Evolutionary conservation across 2,888 invertebrate species (phyloP).

Genomic region (Callyntrura sp.): DNA sequence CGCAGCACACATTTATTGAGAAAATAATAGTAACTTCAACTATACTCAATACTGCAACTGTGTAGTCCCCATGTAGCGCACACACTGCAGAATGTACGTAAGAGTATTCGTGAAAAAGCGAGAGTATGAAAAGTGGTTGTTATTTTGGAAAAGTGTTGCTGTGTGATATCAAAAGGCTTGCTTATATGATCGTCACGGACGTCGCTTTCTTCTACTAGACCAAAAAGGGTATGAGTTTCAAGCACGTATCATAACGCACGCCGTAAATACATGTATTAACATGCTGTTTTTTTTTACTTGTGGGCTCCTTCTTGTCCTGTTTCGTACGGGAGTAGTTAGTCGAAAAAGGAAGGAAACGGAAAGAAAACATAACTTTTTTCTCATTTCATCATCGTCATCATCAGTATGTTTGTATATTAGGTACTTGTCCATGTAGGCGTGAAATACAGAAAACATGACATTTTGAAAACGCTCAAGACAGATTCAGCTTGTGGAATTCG

Average conservation of each 20-base stretch:
- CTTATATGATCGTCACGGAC: conserved; percentile 7
- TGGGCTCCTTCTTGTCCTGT: conserved; percentile 13
- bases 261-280: conserved; percentile 61
- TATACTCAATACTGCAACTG: conserved; percentile 11
- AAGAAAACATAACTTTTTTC: conserved; percentile 62
- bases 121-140: not conserved
- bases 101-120: not conserved
- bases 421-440: not conserved
- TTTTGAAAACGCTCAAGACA: too few relatives aligned
- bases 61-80: not conserved
- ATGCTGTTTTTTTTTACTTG: conserved; percentile 49
- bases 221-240: conserved; percentile 13
- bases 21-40: not conserved
- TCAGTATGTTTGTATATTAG: not conserved
- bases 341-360: conserved; percentile 61
- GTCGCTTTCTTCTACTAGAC: conserved; percentile 26
- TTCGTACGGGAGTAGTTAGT: not conserved
- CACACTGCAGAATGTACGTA: not conserved
- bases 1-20: not conserved
- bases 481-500: too few relatives aligned
- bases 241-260: conserved; percentile 61
- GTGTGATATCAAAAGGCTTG: conserved; percentile 2
- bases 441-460: not conserved
- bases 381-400: conserved; percentile 23
- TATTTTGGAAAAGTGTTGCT: conserved; percentile 14